Evolutionary conservation across 2,113 vertebrate species (phyloP), one percentile per base, ranked within the genome.

Genomic region (Condylura cristata): DNA sequence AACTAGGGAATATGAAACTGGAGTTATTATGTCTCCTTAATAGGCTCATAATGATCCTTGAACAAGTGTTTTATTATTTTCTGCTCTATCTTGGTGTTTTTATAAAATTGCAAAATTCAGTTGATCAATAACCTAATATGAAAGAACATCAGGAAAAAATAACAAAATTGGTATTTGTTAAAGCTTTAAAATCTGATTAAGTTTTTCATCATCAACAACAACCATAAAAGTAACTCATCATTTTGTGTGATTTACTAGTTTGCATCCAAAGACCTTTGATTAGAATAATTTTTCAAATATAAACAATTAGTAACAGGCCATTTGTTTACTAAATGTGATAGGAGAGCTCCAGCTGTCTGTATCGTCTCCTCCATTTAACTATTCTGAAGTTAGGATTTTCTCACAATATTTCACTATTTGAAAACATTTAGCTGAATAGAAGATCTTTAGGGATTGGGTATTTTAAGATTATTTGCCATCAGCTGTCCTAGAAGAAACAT

Each of bases 251-350:
- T 85, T 94, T 61, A 71, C 32, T 97, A 28, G 68, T 87, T 80
- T 91, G 20, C 22, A 93, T 87, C 22, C 22, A 72, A 72, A 90
- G 84, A 91, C 71, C 71, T 94, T 91, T 95, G 76, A 94, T 94
- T 93, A 70, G 90, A 87, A 94, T 96, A 89, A 85, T 93, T 95
- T 94, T 95, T 96, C 95, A 96, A 94, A 96, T 91, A 87, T 84
- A 91, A 91, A 68, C 89, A 91, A 94, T 97, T 95, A 97, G 95
- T 93, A 91, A 96, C 93, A 95, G 74, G 30, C 41, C 91, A 93
- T 96, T 95, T 97, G 44, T 87, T 96, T 94, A 74, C 86, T 95
- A 95, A 93, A 63, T 93, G 80, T 81, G 74, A 93, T 37, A 93
- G 18, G 51, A 81, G 61, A 87, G 13, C 56, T 41, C 83, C 93